Evolutionary conservation across 2,113 vertebrate species (phyloP).

Genomic region (Salvelinus fontinalis): DNA sequence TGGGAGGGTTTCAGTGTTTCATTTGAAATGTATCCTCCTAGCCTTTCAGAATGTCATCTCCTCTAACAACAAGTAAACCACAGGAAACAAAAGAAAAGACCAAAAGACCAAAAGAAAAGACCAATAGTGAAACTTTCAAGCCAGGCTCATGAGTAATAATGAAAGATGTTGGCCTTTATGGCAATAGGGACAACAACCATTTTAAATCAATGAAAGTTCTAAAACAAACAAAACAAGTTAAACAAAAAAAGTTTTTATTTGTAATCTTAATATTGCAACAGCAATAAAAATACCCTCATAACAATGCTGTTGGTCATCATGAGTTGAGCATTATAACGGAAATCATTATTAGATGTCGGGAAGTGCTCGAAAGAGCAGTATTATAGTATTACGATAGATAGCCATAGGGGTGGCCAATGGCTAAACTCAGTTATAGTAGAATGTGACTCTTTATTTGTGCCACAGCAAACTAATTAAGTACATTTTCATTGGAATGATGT

Average conservation of each 20-base stretch:
- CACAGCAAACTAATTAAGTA: slow-evolving; percentile 7
- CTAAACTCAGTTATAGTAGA: slow-evolving; percentile 6
- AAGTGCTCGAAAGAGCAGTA: background rate
- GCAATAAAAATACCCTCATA: slow-evolving; percentile 13
- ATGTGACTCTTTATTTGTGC: background rate
- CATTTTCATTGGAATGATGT: slow-evolving; percentile 21
- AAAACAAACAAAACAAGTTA: slow-evolving; percentile 16
- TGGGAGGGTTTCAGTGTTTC: background rate
- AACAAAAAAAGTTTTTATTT: slow-evolving; percentile 34
- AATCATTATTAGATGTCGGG: slow-evolving; percentile 26
- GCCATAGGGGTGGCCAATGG: background rate
- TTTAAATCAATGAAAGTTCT: slow-evolving; percentile 19
- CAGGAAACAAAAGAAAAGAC: slow-evolving; percentile 19
- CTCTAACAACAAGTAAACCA: slow-evolving; percentile 37
- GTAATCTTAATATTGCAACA: background rate
- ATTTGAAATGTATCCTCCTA: background rate
- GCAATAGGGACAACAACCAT: background rate
- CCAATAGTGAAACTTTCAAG: slow-evolving; percentile 59
- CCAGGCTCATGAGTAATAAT: slow-evolving; percentile 55
- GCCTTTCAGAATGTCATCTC: slow-evolving; percentile 27
- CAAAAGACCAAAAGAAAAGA: slow-evolving; percentile 5
- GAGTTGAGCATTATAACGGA: slow-evolving; percentile 50
- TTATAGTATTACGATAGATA: background rate
- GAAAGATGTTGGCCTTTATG: slow-evolving; percentile 43
- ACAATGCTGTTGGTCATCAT: slow-evolving; percentile 29